Base-by-base conservation (phyloP, 2,888 invertebrate genomes). In the Halictus ligatus region DNA sequence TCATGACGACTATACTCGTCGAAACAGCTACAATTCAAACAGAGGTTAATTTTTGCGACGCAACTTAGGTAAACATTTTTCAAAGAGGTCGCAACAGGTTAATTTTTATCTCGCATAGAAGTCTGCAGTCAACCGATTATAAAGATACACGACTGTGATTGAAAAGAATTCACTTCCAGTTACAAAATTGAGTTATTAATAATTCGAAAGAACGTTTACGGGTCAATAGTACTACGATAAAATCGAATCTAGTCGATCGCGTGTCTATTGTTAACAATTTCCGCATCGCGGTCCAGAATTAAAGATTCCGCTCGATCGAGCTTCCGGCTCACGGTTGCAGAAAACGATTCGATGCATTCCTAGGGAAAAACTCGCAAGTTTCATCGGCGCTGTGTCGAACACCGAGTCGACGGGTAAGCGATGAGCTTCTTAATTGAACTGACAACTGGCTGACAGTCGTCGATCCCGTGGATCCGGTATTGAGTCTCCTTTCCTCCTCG, bases 401-500 rank as follows among this genome's bases (percentile, higher is more conserved):
- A 89, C 81, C 83, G 75, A 76, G 75, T 35, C 78, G 91, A 90
- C 89, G 83, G 88, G 89, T 92, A 92, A 93, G 91, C 92, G 92
- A 93, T 93, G 92, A 92, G 90, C 79, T 86, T 86, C 89, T 91
- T 92, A 92, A 93, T 93, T 93, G 93, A 90, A 91, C 89, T 87
- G 92, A 92, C 92, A 92, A 90, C 90, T 89, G 89, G 88, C 84
- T 89, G 92, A 90, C 90, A 90, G 80, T 87, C 89, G 78, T 87
- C 86, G 87, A 88, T 81, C 84, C n/a, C 48, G 6, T 58, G 73
- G 69, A 75, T 48, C 77, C 58, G 83, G 81, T 83, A 85, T 90
- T 87, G 86, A 88, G 77, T 87, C 60, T 60, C 54, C 79, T 13
- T 25, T n/a, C 8, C 60, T 10, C 13, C n/a, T 58, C 40, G 35